These are phyloP conservation scores for Whitmania pigra DNA, from an alignment of 1,140 invertebrate genomes.

Conservation along the genomic window DNA sequence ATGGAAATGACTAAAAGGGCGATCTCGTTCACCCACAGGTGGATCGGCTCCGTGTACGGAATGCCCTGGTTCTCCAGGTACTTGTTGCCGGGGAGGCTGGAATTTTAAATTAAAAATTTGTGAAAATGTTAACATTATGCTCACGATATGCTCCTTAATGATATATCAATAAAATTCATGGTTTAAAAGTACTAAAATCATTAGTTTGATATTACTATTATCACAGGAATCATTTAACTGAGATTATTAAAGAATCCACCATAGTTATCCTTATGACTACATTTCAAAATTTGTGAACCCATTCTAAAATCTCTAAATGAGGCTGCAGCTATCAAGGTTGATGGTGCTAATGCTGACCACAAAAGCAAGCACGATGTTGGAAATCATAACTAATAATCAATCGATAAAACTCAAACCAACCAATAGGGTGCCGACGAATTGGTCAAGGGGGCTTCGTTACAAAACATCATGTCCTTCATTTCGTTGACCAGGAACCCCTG, in stretches of 20 bases:
- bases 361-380: background rate
- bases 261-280: too few species aligned
- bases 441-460: constrained; percentile 24
- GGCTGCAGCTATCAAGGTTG: too few species aligned
- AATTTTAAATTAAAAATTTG: background rate
- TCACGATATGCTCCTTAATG: background rate
- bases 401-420: background rate
- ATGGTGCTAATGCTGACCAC: too few species aligned
- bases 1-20: constrained; percentile 30
- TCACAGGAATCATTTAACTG: background rate
- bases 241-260: background rate
- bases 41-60: constrained; percentile 30
- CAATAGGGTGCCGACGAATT: background rate
- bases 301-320: too few species aligned
- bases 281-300: too few species aligned
- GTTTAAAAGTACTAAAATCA: background rate
- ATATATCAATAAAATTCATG: background rate
- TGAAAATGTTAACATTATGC: background rate
- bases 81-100: constrained; percentile 29
- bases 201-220: background rate
- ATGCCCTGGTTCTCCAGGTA: constrained; percentile 33
- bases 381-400: background rate
- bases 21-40: constrained; percentile 35
- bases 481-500: constrained; percentile 38
- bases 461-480: constrained; percentile 33